Conservation (phyloP, 2,113 vertebrate genomes). For the Strigops habroptila region DNA sequence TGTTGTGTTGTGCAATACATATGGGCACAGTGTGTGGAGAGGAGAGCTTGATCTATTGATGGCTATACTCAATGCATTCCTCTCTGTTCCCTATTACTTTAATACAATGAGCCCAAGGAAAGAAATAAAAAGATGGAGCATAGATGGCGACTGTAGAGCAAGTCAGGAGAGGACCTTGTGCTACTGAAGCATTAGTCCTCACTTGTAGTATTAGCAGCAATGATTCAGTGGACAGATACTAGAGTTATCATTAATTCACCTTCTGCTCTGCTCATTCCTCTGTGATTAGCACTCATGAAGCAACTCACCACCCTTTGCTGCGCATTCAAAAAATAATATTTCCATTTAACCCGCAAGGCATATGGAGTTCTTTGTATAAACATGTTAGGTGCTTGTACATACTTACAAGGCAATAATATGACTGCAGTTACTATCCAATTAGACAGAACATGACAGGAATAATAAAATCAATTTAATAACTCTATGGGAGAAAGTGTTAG, state of each 20-base stretch:
- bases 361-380: not conserved
- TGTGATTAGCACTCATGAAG: not conserved
- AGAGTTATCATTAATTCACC: not conserved
- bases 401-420: slow-evolving; percentile 7
- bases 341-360: not conserved
- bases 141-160: accelerated
- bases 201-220: not conserved
- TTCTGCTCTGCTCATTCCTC: not conserved
- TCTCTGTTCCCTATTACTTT: not conserved
- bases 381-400: not conserved
- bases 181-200: not conserved
- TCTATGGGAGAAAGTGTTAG: not conserved
- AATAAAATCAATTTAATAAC: not conserved
- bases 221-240: not conserved
- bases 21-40: not conserved
- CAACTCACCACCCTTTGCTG: not conserved
- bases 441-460: slow-evolving; percentile 29
- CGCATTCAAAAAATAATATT: not conserved
- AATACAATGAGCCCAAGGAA: not conserved
- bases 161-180: not conserved
- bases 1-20: not conserved
- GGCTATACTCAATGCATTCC: not conserved
- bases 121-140: not conserved
- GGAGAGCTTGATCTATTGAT: not conserved
- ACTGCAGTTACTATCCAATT: slow-evolving; percentile 48